Percentiles rank a stretch among this genome's conserved stretches.
Evolutionary conservation across 1,140 invertebrate genomes (phyloP).

Genomic region (Aplysia californica): DNA sequence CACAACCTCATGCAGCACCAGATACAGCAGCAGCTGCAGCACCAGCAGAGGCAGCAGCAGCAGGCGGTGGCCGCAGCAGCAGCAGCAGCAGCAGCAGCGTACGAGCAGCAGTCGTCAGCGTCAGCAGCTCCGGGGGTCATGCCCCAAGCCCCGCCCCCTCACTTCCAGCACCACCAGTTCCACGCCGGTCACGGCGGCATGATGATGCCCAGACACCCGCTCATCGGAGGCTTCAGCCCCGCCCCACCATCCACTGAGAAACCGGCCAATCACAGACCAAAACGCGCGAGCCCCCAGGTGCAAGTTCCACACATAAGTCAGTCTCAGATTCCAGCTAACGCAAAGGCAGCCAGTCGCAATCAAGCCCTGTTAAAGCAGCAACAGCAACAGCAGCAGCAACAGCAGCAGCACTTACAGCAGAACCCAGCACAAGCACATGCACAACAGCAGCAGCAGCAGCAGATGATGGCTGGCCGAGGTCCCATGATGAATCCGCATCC

Average conservation of each 20-base stretch:
- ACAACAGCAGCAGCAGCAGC: slow-evolving; percentile 30
- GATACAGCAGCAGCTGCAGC: slow-evolving; percentile 32
- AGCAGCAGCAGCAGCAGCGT: slow-evolving; percentile 24
- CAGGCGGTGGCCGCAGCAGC: neutral
- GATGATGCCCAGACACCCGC: neutral
- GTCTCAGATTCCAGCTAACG: slow-evolving; percentile 63
- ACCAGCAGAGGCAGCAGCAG: slow-evolving; percentile 15
- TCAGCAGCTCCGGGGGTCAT: slow-evolving; percentile 20
- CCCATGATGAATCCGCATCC: neutral
- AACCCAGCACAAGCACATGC: slow-evolving; percentile 42
- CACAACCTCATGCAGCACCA: slow-evolving; percentile 31
- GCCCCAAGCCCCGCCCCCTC: slow-evolving; percentile 33
- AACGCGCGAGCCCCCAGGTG: slow-evolving; percentile 61
- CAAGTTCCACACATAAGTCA: slow-evolving; percentile 67
- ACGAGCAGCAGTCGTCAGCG: slow-evolving; percentile 20
- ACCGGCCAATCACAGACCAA: slow-evolving; percentile 41
- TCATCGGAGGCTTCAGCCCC: slow-evolving; percentile 12
- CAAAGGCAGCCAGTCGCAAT: slow-evolving; percentile 53
- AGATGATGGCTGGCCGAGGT: slow-evolving; percentile 24
- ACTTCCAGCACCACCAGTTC: slow-evolving; percentile 17
- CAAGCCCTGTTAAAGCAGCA: slow-evolving; percentile 43
- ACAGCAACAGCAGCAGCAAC: slow-evolving; percentile 29
- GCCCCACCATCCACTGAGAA: slow-evolving; percentile 18
- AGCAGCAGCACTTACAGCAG: slow-evolving; percentile 18
- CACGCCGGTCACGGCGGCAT: neutral